phyloP scores from a whole-genome alignment of 1,140 invertebrate genomes.

The Tribolium castaneum region DNA sequence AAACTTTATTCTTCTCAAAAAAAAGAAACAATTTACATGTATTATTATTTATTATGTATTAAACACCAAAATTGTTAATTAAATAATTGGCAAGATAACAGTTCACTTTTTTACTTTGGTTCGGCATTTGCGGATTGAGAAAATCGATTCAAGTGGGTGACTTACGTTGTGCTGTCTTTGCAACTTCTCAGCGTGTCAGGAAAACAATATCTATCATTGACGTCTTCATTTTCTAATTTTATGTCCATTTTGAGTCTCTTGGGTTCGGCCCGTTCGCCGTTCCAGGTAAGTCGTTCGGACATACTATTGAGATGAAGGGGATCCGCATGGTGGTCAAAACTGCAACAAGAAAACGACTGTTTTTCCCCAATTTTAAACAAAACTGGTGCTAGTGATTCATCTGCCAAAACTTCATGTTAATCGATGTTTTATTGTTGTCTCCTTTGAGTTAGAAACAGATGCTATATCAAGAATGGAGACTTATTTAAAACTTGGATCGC shows the following conservation, averaged over 20 bases:
- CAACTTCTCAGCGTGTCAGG: slow-evolving; percentile 57
- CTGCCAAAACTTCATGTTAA: slow-evolving; percentile 15
- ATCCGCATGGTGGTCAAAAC: slow-evolving; percentile 60
- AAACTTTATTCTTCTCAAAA: too few relatives aligned
- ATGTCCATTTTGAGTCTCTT: slow-evolving; percentile 74
- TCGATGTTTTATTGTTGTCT: slow-evolving; percentile 10
- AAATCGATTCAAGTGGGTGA: slow-evolving; percentile 32
- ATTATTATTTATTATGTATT: too few relatives aligned
- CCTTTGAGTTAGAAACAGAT: neutral
- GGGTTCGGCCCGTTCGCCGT: slow-evolving; percentile 63
- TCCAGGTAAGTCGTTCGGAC: slow-evolving; percentile 57
- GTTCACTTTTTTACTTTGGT: too few relatives aligned
- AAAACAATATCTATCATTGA: slow-evolving; percentile 67
- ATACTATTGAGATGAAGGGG: slow-evolving; percentile 51
- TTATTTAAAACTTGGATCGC: slow-evolving; percentile 18
- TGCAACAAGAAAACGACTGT: slow-evolving; percentile 46
- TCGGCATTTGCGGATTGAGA: neutral
- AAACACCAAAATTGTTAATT: too few relatives aligned
- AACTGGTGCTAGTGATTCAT: neutral
- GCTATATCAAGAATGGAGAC: slow-evolving; percentile 7
- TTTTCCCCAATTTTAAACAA: neutral
- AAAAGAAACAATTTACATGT: too few relatives aligned
- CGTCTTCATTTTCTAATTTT: slow-evolving; percentile 76
- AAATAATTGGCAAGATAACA: too few relatives aligned
- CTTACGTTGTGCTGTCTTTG: slow-evolving; percentile 62